Base-by-base conservation (phyloP, 2,888 invertebrate species). In the Apodemia mormo region DNA sequence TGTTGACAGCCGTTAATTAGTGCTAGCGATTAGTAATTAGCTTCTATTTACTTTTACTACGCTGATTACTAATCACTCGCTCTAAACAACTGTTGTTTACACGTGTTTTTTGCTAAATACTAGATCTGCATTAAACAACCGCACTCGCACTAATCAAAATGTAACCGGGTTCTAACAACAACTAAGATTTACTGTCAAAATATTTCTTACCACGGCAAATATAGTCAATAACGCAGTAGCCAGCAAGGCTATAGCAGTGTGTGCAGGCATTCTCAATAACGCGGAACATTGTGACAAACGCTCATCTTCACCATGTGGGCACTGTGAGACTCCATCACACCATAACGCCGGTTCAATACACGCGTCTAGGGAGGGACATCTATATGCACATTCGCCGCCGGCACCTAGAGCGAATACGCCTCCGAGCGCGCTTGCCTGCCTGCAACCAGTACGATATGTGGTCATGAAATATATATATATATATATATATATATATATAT, bases 231-330 rank as follows among this genome's bases (percentile, higher is more conserved):
- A 76, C 75, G 94, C 87, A 79, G 94, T 83, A 40, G 94, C 94
- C 66, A 94, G 89, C 69, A 95, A 78, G 52, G 94, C 94, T 54
- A 94, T 93, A 37, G 97, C 94, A 77, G 96, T 96, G 75, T 97
- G 94, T 67, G 96, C 96, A 10, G 97, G 97, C 75, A 97, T 90
- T 73, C 96, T 95, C 74, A 97, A 90, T 64, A 97, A 90, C 70
- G 97, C 94, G 67, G 96, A 97, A 81, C 97, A 97, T 83, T 97
- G 96, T 14, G 96, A 94, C 73, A 97, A 94, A 6, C 97, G 95
- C 87, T 97, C 97, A 87, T 97, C 97, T 76, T 96, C 95, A 0
- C 96, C 97, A 2, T 95, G 95, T 10, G 97, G 97, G 81, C 97
- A 97, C 83, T 97, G 97, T 67, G 94, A 89, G 54, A 95, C 86